A percentile compares a stretch with the other conserved stretches of the same genome.
phyloP scores from a whole-genome alignment of 2,888 invertebrate species.

The Clostera curtula region DNA sequence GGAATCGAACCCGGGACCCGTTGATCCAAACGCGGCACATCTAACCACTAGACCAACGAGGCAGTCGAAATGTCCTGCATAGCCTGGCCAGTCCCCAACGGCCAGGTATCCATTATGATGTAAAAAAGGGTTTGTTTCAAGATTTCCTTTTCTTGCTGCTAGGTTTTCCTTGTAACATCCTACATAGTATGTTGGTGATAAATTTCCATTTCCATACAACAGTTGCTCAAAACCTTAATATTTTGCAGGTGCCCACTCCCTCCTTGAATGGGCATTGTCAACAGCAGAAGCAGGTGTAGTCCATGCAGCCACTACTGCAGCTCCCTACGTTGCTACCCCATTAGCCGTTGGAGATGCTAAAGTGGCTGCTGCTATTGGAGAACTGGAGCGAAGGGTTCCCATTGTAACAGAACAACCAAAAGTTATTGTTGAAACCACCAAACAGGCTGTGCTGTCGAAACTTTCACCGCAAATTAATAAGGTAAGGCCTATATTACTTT shows the following conservation, averaged over 20 bases:
- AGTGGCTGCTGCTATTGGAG: slow-evolving; percentile 79
- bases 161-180: too few species aligned
- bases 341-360: slow-evolving; percentile 76
- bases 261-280: slow-evolving; percentile 80
- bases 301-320: slow-evolving; percentile 77
- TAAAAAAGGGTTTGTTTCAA: too few species aligned
- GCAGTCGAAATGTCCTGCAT: too few species aligned
- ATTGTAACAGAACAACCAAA: slow-evolving; percentile 79
- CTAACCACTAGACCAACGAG: too few species aligned
- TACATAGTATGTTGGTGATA: too few species aligned
- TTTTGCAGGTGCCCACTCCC: slow-evolving; percentile 74
- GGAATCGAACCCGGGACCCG: too few species aligned
- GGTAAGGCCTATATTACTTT: slow-evolving; percentile 46
- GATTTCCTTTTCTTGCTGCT: too few species aligned
- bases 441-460: slow-evolving; percentile 72
- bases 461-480: slow-evolving; percentile 72
- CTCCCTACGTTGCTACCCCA: slow-evolving; percentile 72
- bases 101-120: too few species aligned
- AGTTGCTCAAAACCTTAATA: background rate
- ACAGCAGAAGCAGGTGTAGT: slow-evolving; percentile 79
- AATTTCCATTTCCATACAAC: background rate
- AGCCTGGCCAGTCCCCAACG: too few species aligned
- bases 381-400: slow-evolving; percentile 79
- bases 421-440: slow-evolving; percentile 73
- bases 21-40: too few species aligned